Evolutionary conservation across 2,797 vertebrate genomes (phyloP).

Genomic region (Anabacerthia variegaticeps): DNA sequence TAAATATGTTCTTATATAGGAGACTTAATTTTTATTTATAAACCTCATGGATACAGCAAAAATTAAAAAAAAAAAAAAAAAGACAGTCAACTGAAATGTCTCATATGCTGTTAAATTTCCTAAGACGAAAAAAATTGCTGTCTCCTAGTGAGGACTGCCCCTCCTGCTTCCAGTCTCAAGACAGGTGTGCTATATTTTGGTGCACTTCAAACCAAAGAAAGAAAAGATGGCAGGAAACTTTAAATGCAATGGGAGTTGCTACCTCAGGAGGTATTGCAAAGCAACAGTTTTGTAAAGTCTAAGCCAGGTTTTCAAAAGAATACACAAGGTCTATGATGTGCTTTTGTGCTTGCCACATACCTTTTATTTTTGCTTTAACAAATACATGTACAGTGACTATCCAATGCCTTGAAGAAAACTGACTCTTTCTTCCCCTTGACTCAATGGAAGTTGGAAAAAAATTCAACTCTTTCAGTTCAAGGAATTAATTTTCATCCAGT

Average conservation of each 20-base stretch:
- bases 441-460: slow-evolving; percentile 53
- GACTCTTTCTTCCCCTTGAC: slow-evolving; percentile 36
- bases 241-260: neutral
- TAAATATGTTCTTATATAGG: neutral
- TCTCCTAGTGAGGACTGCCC: neutral
- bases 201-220: neutral
- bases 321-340: neutral
- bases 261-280: neutral
- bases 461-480: slow-evolving; percentile 54
- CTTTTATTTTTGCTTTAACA: slow-evolving; percentile 18
- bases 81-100: neutral
- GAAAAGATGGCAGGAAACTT: neutral
- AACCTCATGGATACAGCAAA: neutral
- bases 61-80: neutral
- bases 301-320: neutral
- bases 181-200: neutral
- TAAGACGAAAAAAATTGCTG: neutral
- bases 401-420: neutral
- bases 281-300: neutral
- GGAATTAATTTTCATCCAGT: slow-evolving; percentile 68
- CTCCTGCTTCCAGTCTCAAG: neutral
- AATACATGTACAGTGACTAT: slow-evolving; percentile 38
- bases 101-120: neutral
- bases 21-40: neutral
- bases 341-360: neutral